These are phyloP conservation scores for Cyrtorhinus lividipennis DNA, from an alignment of 1,140 invertebrate species.

Conservation along the genomic window DNA sequence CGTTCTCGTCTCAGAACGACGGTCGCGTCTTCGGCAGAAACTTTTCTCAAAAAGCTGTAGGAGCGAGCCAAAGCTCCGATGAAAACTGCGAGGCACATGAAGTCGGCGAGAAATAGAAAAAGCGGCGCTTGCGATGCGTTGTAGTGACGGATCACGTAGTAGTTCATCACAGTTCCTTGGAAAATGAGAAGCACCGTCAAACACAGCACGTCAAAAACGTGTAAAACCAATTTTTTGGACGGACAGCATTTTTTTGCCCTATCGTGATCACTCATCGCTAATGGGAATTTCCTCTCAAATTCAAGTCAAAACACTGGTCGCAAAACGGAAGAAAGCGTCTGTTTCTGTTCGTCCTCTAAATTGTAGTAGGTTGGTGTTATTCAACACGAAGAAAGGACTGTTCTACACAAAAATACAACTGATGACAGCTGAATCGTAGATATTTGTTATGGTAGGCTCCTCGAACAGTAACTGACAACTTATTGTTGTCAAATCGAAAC, in stretches of 20 bases:
- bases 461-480: too few species aligned
- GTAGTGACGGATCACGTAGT: slow-evolving; percentile 30
- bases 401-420: too few species aligned
- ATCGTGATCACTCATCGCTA: background rate
- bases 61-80: slow-evolving; percentile 29
- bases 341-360: too few species aligned
- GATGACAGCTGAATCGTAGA: too few species aligned
- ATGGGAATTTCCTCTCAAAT: too few species aligned
- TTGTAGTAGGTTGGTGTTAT: too few species aligned
- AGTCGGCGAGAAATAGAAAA: slow-evolving; percentile 34
- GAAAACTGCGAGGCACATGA: slow-evolving; percentile 31
- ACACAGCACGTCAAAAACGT: slow-evolving; percentile 21
- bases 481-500: too few species aligned
- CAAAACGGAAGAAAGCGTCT: too few species aligned
- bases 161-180: slow-evolving; percentile 32
- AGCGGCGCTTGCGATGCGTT: slow-evolving; percentile 28
- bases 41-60: slow-evolving; percentile 27
- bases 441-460: too few species aligned
- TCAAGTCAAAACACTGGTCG: too few species aligned
- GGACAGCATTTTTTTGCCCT: background rate
- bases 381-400: too few species aligned
- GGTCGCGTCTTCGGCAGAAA: slow-evolving; percentile 19
- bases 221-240: slow-evolving; percentile 15
- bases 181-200: slow-evolving; percentile 20
- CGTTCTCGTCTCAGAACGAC: slow-evolving; percentile 4